phyloP scores from a whole-genome alignment of 2,888 invertebrate genomes.

The Onchidella celtica region DNA sequence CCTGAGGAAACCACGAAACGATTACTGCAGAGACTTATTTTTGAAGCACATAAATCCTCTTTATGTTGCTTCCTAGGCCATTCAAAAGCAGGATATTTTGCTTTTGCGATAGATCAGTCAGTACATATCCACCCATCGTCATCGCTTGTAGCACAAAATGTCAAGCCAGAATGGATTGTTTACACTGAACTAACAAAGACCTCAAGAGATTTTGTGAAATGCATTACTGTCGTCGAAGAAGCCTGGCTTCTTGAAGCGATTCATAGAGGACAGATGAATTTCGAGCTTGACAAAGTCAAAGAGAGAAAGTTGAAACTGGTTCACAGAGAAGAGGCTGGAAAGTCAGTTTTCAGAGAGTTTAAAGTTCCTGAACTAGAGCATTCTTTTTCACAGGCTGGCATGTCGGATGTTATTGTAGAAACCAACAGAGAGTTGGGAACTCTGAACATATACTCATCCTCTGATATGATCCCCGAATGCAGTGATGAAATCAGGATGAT shows the following conservation, averaged over 20 bases:
- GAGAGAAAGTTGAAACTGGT: constrained; percentile 55
- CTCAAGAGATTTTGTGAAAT: constrained; percentile 66
- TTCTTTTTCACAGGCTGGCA: constrained; percentile 45
- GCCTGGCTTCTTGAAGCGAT: constrained; percentile 58
- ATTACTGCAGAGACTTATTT: constrained; percentile 61
- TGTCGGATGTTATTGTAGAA: constrained; percentile 60
- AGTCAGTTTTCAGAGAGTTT: constrained; percentile 57
- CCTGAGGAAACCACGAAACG: constrained; percentile 50
- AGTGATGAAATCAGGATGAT: not conserved
- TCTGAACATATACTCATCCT: constrained; percentile 59
- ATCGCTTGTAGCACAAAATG: constrained; percentile 59
- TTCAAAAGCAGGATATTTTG: constrained; percentile 68
- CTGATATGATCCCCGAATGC: not conserved
- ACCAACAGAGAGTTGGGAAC: constrained; percentile 60
- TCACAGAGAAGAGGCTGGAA: constrained; percentile 59
- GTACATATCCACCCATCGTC: constrained; percentile 74
- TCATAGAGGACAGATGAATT: constrained; percentile 42
- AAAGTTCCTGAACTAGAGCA: constrained; percentile 65
- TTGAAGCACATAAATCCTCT: constrained; percentile 63
- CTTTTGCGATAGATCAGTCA: constrained; percentile 54
- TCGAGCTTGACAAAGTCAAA: constrained; percentile 56
- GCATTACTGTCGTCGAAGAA: constrained; percentile 68
- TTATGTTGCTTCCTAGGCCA: constrained; percentile 70
- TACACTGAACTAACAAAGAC: constrained; percentile 69
- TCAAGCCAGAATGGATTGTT: constrained; percentile 70